Base-by-base conservation (phyloP, 2,888 invertebrate species). In the Mystacides longicornis region DNA sequence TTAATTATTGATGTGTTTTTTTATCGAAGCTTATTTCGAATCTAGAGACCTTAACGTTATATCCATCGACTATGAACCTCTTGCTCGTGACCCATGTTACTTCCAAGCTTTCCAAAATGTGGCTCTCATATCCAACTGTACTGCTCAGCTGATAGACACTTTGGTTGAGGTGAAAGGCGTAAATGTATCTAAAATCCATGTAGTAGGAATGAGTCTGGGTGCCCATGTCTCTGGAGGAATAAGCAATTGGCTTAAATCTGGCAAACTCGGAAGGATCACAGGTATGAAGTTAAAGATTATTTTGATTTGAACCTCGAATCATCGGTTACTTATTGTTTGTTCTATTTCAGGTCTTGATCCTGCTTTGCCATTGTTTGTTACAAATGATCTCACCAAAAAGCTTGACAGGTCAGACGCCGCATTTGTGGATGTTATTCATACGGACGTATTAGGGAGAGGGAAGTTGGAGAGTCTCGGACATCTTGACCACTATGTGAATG, bases 171-270 rank as follows among this genome's bases (percentile, higher is more conserved):
- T 69, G 0, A 64, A 69, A 49, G 65, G 69, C 0, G 74, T 82
- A 33, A 54, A 66, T 0, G 65, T 80, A n/a, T 63, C 71, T 1
- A 65, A 65, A 48, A 70, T 84, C 51, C 85, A 85, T 63, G 65
- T 83, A 1, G 78, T 85, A 47, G 84, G 84, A 1, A 83, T 83
- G 64, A 84, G 84, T 64, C 71, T 85, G 14, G 85, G 85, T 0
- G 82, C 75, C 0, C 85, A 85, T 57, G 71, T 74, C 0, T 78
- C 81, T 0, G 83, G 83, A 0, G 75, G 69, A 52, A 69, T 78
- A 1, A 70, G 74, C 2, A 73, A 75, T 60, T 73, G 74, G 65
- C 52, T 81, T 31, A 70, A 68, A 21, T 66, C 67, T 18, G 76
- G 79, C 9, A 68, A 63, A 31, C 64, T 83, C 22, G 67, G 68